Percentiles rank a stretch among this genome's conserved stretches.
phyloP scores from a whole-genome alignment of 2,888 invertebrate species.

The Catocala fraxini region DNA sequence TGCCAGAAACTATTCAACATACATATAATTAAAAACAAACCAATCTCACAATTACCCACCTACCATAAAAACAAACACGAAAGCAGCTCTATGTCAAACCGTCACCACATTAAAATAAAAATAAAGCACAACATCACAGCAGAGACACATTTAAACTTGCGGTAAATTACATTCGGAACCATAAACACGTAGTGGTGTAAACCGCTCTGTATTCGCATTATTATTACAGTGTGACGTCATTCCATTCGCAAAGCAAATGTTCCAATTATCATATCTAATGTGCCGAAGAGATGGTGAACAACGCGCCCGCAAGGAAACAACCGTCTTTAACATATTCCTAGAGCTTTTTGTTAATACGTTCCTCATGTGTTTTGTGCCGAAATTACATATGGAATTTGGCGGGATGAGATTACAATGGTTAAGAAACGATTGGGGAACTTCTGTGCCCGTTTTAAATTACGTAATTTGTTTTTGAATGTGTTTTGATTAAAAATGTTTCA shows the following conservation, averaged over 20 bases:
- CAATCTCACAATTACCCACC: conserved; percentile 11
- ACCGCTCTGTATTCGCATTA: conserved; percentile 59
- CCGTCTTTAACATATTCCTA: conserved; percentile 49
- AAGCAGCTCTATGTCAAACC: conserved; percentile 20
- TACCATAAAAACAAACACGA: conserved; percentile 20
- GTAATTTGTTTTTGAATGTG: conserved; percentile 9
- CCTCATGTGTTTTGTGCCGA: conserved; percentile 42
- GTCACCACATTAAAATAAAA: conserved; percentile 36
- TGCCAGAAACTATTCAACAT: too few relatives aligned
- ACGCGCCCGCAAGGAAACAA: conserved; percentile 56
- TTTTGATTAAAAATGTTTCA: conserved; percentile 2
- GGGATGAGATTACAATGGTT: conserved; percentile 24
- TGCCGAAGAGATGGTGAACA: conserved; percentile 66
- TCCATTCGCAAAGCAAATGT: conserved; percentile 81
- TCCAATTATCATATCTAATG: conserved; percentile 86
- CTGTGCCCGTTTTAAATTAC: conserved; percentile 16
- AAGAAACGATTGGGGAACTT: conserved; percentile 14
- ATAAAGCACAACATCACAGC: conserved; percentile 45
- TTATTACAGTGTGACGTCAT: conserved; percentile 72
- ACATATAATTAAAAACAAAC: not conserved
- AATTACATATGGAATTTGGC: conserved; percentile 38
- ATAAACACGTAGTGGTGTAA: conserved; percentile 67
- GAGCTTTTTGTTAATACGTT: conserved; percentile 49
- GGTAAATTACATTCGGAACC: conserved; percentile 67
- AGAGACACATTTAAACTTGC: conserved; percentile 50